Evolutionary conservation across 1,140 invertebrate genomes (phyloP), one percentile per base, ranked within the genome.

Genomic region (Habropoda laboriosa): DNA sequence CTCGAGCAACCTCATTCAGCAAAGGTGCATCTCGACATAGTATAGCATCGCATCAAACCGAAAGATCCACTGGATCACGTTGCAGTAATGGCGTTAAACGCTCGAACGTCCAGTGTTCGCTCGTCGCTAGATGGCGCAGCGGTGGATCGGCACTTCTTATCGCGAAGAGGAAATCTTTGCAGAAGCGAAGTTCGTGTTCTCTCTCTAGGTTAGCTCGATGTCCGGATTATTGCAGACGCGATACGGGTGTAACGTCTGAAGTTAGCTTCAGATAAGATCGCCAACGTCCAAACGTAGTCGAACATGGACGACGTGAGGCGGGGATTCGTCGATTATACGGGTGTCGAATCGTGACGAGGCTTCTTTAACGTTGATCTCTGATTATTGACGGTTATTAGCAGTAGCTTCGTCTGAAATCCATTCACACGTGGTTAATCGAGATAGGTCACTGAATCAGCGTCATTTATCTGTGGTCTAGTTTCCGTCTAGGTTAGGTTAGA

Each of bases 251-350:
- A 84, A 74, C 68, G 63, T 55, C 45, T 57, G 53, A 85, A 85
- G 83, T 84, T 73, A 81, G 73, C 70, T 30, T 32, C n/a, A 72
- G 82, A 85, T 85, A 84, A 61, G 57, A 84, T 84, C 83, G 73
- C 64, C 76, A 85, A 40, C 80, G 82, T 76, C 64, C 72, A 60
- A 63, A 81, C 79, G 67, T 79, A 68, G 47, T 83, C 83, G 55
- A 68, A 78, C 83, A 49, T 81, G 72, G 76, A 72, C 60, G 51
- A 38, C 60, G 51, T 73, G 57, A 77, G n/a, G 83, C 60, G 71
- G 49, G 57, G 45, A 24, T 32, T 45, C 42, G 51, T 24, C 49
- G 57, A 80, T 83, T 77, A 80, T 67, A 71, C 42, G 53, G 21
- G 38, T 60, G 40, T 76, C 60, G 24, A 40, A 21, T 42, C 61